These are phyloP conservation scores for Malthinus flaveolus DNA, from an alignment of 2,888 invertebrate species.

Conservation along the genomic window DNA sequence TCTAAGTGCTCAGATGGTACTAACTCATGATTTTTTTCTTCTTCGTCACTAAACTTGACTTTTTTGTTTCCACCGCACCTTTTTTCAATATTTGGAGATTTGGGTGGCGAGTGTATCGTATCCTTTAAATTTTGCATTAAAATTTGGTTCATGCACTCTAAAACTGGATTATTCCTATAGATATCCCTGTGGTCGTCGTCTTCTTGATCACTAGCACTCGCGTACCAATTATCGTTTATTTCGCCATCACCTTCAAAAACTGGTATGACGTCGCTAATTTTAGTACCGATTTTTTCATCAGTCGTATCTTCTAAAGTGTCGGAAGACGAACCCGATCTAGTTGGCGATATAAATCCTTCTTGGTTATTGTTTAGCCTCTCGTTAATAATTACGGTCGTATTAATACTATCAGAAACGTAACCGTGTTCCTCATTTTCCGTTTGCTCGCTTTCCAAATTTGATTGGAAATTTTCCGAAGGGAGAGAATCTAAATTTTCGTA, in stretches of 20 bases:
- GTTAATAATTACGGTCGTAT: conserved; percentile 13
- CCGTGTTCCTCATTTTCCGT: not conserved
- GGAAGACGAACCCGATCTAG: not conserved
- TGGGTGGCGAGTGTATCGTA: conserved; percentile 50
- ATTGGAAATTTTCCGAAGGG: conserved; percentile 28
- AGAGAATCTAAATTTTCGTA: conserved; percentile 50
- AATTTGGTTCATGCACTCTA: conserved; percentile 86
- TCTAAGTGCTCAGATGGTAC: conserved; percentile 30
- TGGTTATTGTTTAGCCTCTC: not conserved
- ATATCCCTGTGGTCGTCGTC: conserved; percentile 70
- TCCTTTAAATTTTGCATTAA: conserved; percentile 72
- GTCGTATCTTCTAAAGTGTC: conserved; percentile 2
- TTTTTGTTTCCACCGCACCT: conserved; percentile 45
- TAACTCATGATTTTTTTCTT: conserved; percentile 32
- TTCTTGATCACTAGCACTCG: conserved; percentile 77
- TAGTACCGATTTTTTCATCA: conserved; percentile 25
- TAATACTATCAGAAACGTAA: conserved; percentile 15
- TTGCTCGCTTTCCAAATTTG: not conserved
- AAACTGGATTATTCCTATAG: conserved; percentile 79
- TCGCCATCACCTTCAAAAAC: conserved; percentile 52
- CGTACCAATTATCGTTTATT: conserved; percentile 75
- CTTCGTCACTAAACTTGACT: conserved; percentile 53
- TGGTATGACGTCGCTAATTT: conserved; percentile 56
- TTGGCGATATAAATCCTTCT: not conserved
- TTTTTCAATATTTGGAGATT: conserved; percentile 51